These are phyloP conservation scores for Nothura maculosa DNA, from an alignment of 2,797 vertebrate genomes.

Conservation along the genomic window DNA sequence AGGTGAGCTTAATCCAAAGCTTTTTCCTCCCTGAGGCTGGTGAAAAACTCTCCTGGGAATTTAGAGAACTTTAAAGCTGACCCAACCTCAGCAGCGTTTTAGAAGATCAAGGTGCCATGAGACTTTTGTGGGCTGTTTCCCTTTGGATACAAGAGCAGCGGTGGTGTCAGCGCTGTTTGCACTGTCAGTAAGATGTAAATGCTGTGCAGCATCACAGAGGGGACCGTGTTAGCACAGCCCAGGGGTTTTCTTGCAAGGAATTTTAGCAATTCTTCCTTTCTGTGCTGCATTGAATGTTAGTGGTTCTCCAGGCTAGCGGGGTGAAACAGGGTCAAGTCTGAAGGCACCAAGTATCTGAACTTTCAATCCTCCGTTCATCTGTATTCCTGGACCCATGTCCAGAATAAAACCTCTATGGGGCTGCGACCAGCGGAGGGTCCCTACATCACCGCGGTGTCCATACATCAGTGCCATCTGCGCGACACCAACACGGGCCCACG, in stretches of 20 bases:
- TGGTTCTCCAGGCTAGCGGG: neutral
- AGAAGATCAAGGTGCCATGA: fast-evolving
- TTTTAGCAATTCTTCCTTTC: neutral
- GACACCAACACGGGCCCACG: fast-evolving
- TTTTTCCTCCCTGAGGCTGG: neutral
- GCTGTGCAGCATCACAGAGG: neutral
- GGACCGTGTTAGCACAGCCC: neutral
- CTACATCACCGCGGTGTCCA: fast-evolving
- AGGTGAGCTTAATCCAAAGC: neutral
- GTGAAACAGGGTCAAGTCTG: neutral
- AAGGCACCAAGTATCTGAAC: neutral
- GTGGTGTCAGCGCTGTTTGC: fast-evolving
- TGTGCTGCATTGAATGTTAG: fast-evolving
- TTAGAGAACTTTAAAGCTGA: fast-evolving
- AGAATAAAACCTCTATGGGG: neutral
- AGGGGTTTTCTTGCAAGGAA: neutral
- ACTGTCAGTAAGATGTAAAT: fast-evolving
- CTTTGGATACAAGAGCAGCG: neutral
- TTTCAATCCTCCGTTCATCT: neutral
- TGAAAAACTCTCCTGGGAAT: neutral
- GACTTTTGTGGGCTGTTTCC: fast-evolving
- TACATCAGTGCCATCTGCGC: neutral
- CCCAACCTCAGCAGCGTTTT: neutral
- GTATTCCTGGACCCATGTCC: neutral
- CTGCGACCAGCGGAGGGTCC: neutral